These are phyloP conservation scores for Anas platyrhynchos DNA, from an alignment of 2,113 vertebrate genomes.

Conservation along the genomic window DNA sequence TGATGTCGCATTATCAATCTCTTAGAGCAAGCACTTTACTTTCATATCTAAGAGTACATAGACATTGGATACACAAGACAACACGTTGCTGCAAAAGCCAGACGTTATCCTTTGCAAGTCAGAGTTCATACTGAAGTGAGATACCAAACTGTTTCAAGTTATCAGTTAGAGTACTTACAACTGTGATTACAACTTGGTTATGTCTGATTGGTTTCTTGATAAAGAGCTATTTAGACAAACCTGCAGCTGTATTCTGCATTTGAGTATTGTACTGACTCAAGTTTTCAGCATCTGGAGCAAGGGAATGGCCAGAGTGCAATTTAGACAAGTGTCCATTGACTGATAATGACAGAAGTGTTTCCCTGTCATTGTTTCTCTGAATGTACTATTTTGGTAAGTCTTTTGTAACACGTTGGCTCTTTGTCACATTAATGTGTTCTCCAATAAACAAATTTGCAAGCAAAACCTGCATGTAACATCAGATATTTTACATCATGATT, in stretches of 20 bases:
- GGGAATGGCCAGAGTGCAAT: too few relatives aligned
- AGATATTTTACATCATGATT: not conserved
- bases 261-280: not conserved
- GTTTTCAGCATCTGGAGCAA: not conserved
- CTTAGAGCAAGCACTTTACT: not conserved
- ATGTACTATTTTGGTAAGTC: not conserved
- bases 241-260: not conserved
- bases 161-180: not conserved
- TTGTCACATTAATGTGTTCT: not conserved
- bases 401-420: not conserved
- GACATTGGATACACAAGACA: not conserved
- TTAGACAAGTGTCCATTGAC: not conserved
- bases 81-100: not conserved
- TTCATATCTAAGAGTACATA: not conserved
- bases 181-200: not conserved
- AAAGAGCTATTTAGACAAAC: not conserved
- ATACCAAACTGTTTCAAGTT: not conserved
- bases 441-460: not conserved
- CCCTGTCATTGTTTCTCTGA: not conserved
- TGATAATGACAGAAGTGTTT: not conserved
- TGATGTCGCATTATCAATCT: not conserved
- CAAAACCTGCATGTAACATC: not conserved
- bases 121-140: not conserved
- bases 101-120: not conserved
- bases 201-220: not conserved